Evolutionary conservation across 2,888 invertebrate genomes (phyloP).

Genomic region (Lissocephala sabroskyi): DNA sequence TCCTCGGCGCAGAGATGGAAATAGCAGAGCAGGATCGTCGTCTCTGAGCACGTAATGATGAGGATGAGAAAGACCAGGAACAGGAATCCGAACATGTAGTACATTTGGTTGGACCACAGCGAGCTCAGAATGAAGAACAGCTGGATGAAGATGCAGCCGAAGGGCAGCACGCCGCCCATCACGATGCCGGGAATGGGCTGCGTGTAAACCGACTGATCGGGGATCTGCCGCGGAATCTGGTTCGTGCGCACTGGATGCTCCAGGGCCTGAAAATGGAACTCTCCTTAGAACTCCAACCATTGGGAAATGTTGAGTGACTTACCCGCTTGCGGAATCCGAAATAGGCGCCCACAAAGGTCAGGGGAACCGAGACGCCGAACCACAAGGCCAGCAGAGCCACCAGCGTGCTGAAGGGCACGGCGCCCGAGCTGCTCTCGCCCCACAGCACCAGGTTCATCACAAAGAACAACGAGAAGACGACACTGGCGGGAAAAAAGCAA

Average conservation of each 20-base stretch:
- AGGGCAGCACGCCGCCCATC: constrained; percentile 99
- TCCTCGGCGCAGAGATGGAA: constrained; percentile 99
- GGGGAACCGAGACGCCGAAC: constrained; percentile 98
- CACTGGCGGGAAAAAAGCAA: constrained; percentile 74
- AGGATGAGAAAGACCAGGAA: constrained; percentile 98
- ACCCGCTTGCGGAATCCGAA: constrained; percentile 98
- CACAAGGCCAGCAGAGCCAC: constrained; percentile 94
- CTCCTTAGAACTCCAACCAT: no score
- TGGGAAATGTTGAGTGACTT: constrained; percentile 71
- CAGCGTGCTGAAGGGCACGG: constrained; percentile 97
- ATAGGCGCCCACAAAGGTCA: constrained; percentile 98
- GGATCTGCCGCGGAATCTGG: constrained; percentile 98
- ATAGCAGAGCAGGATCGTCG: constrained; percentile 98
- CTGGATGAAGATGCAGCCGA: constrained; percentile 98
- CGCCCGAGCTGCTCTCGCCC: constrained; percentile 96
- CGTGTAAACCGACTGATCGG: constrained; percentile 98
- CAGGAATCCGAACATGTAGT: constrained; percentile 99
- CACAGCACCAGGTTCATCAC: constrained; percentile 96
- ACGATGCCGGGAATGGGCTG: constrained; percentile 94
- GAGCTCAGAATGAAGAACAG: constrained; percentile 99
- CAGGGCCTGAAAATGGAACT: no score
- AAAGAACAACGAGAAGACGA: constrained; percentile 98
- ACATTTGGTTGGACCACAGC: constrained; percentile 97
- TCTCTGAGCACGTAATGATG: constrained; percentile 98
- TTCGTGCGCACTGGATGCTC: constrained; percentile 99